A percentile compares a stretch with the other conserved stretches of the same genome.
Evolutionary conservation across 64 coral and sea anemone species (phyloP).

Genomic region (Montipora capricornis): DNA sequence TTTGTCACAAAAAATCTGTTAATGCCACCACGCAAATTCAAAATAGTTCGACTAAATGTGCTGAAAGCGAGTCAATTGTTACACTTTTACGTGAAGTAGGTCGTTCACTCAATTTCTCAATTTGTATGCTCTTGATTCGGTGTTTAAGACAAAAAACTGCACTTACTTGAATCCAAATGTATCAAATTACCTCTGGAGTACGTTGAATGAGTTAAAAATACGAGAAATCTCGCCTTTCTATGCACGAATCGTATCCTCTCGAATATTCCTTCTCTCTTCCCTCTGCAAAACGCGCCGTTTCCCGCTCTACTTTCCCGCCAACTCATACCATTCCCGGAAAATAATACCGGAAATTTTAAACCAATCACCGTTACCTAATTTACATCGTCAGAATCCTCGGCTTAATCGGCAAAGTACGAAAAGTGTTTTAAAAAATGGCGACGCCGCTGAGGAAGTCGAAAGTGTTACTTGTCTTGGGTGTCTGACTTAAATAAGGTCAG

Average conservation of each 20-base stretch:
- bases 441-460: no score
- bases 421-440: not conserved
- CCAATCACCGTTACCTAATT: not conserved
- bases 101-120: no score
- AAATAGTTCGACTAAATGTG: no score
- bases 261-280: not conserved
- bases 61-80: no score
- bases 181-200: not conserved
- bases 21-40: no score
- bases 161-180: not conserved
- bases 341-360: not conserved
- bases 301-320: conserved; percentile 28
- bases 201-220: not conserved
- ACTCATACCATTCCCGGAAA: not conserved
- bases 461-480: not conserved
- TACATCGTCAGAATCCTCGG: not conserved
- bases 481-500: not conserved
- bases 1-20: no score
- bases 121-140: no score
- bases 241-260: not conserved
- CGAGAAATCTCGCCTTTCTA: not conserved
- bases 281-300: not conserved
- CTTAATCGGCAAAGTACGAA: not conserved
- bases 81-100: no score
- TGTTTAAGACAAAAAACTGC: not conserved